Base-by-base conservation (phyloP, 2,888 invertebrate species). In the Lycocerus yunnanus region DNA sequence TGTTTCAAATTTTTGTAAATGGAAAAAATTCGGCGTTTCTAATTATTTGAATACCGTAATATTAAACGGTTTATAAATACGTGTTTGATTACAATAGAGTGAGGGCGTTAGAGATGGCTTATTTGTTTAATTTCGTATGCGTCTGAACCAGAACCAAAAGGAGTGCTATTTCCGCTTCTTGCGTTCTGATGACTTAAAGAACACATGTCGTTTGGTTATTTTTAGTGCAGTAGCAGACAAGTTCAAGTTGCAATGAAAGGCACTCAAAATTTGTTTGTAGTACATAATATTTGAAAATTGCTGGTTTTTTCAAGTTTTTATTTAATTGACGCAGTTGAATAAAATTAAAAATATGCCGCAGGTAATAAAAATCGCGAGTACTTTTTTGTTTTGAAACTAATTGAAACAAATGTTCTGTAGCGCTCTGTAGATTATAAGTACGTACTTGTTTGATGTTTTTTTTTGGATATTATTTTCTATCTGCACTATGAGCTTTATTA, bases 101-200 rank as follows among this genome's bases (percentile, higher is more conserved):
- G 73, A 73, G 73, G 73, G 68, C 43, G 43, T 43, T 43, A 43
- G 43, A 43, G 43, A 43, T 43, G 43, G 43, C 43, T 43, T 43
- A 63, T 63, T 63, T 63, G 66, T 72, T 21, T 72, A 68, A 72
- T 72, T 75, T 69, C 75, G 71, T 72, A 72, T 75, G 72, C 72
- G 68, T 75, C 70, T 70, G 69, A 69, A 75, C 63, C 72, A 68
- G 72, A 72, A 75, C 72, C 70, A 69, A 72, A 72, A 72, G 70
- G 72, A 70, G 75, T 68, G 61, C 58, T 69, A 65, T 71, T 75
- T 75, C 75, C 75, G 75, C 67, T 75, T 75, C 72, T 72, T 68
- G 72, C 72, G 70, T 18, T 15, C 67, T 75, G 75, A 68, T 68
- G 58, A 67, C 67, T 72, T 72, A 69, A 75, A 69, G 13, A 75